Evolutionary conservation across 2,888 invertebrate genomes (phyloP).

Genomic region (Drosophila monieri): DNA sequence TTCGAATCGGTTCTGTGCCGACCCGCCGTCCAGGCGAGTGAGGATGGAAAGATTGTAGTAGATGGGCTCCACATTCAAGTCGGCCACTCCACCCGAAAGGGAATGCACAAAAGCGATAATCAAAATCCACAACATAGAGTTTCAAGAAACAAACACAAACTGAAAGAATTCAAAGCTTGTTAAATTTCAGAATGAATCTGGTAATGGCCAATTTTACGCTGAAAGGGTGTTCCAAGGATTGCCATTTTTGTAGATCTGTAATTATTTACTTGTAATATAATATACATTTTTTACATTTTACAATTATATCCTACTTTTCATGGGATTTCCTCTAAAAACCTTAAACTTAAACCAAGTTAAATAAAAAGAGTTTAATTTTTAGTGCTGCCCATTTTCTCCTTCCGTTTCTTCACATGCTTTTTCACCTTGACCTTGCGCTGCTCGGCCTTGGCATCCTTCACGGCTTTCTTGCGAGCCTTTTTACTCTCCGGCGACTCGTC

Average conservation of each 20-base stretch:
- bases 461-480: constrained; percentile 92
- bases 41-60: constrained; percentile 82
- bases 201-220: not conserved
- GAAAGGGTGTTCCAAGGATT: not conserved
- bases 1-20: constrained; percentile 77
- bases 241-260: not conserved
- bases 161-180: not conserved
- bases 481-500: constrained; percentile 93
- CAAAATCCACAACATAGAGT: constrained; percentile 1
- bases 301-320: not conserved
- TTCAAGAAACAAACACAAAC: not conserved
- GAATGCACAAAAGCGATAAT: not conserved
- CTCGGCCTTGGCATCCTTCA: constrained; percentile 95
- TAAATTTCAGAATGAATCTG: not conserved
- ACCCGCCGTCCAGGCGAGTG: constrained; percentile 79
- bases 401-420: constrained; percentile 96
- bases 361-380: constrained; percentile 79
- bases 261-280: not conserved
- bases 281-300: constrained; percentile 1
- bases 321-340: not conserved
- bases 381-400: constrained; percentile 86
- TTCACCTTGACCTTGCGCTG: constrained; percentile 95
- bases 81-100: not conserved
- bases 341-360: constrained; percentile 4
- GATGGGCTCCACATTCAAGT: constrained; percentile 60